A percentile compares a stretch with the other conserved stretches of the same genome.
Evolutionary conservation across 1,140 invertebrate species (phyloP).

Genomic region (Gryon sp.): DNA sequence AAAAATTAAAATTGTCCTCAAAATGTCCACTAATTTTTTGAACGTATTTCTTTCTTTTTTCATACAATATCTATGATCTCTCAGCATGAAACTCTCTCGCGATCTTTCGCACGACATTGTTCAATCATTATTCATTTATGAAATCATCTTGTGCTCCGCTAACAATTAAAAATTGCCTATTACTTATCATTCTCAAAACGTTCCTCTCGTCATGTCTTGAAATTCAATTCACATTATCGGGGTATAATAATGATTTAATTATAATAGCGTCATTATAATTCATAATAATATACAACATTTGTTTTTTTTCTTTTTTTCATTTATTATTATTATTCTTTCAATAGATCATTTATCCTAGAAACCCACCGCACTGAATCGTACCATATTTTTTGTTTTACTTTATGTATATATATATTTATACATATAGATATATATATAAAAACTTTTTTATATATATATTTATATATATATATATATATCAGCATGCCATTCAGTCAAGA

Average conservation of each 20-base stretch:
- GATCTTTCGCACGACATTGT: conserved; percentile 5
- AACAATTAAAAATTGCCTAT: conserved; percentile 79
- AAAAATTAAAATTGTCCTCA: conserved; percentile 8
- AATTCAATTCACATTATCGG: conserved; percentile 79
- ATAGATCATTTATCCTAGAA: conserved; percentile 79
- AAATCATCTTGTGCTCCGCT: conserved; percentile 67
- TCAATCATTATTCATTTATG: conserved; percentile 10
- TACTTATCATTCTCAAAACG: conserved; percentile 72
- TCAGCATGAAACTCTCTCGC: conserved; percentile 19
- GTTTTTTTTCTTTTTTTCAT: conserved; percentile 18
- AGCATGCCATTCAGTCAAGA: conserved; percentile 47
- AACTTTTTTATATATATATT: conserved; percentile 25
- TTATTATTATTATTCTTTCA: conserved; percentile 66
- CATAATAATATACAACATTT: conserved; percentile 81
- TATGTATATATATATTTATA: conserved; percentile 28
- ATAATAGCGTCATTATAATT: conserved; percentile 80
- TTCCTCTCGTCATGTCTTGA: conserved; percentile 68
- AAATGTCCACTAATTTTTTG: conserved; percentile 42
- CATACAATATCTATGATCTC: conserved; percentile 5
- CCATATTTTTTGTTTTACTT: conserved; percentile 58
- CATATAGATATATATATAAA: conserved; percentile 15
- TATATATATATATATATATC: conserved; percentile 19
- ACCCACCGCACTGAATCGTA: conserved; percentile 73
- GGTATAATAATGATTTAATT: conserved; percentile 79
- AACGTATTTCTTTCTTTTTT: conserved; percentile 53